Percentiles rank a stretch among this genome's conserved stretches.
These are phyloP conservation scores for Bufotes viridis DNA, from an alignment of 2,797 vertebrate genomes.

Conservation along the genomic window DNA sequence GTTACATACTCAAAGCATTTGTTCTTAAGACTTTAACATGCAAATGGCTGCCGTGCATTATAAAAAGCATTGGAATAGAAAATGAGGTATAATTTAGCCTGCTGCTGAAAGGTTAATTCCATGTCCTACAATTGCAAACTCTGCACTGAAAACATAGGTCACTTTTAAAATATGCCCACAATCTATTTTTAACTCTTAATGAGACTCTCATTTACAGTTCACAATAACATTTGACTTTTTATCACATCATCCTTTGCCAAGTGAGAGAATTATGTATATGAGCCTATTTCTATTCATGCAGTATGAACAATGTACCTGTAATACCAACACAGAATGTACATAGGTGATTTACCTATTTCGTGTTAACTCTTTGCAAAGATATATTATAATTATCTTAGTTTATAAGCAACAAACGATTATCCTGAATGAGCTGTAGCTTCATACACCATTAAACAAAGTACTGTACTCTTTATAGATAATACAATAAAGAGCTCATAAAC, in stretches of 20 bases:
- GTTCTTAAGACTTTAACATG: conserved; percentile 55
- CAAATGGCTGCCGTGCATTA: conserved; percentile 32
- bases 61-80: conserved; percentile 55
- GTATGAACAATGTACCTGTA: conserved; percentile 33
- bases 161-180: conserved; percentile 56
- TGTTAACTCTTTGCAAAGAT: conserved; percentile 31
- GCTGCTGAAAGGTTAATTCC: conserved; percentile 60
- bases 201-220: conserved; percentile 61
- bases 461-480: conserved; percentile 11
- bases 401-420: conserved; percentile 14
- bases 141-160: conserved; percentile 55
- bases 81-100: conserved; percentile 58
- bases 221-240: conserved; percentile 61
- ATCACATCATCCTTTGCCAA: conserved; percentile 45
- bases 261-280: conserved; percentile 57
- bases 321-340: conserved; percentile 27
- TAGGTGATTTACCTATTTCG: conserved; percentile 38
- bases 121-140: conserved; percentile 58
- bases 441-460: conserved; percentile 38
- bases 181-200: conserved; percentile 61
- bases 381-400: background rate
- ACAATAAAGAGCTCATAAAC: conserved; percentile 16
- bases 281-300: conserved; percentile 55
- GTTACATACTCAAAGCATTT: conserved; percentile 53
- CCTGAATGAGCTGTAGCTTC: conserved; percentile 7